Evolutionary conservation across 2,113 vertebrate species (phyloP), one percentile per base, ranked within the genome.

Genomic region (Phalacrocorax brasilianus): DNA sequence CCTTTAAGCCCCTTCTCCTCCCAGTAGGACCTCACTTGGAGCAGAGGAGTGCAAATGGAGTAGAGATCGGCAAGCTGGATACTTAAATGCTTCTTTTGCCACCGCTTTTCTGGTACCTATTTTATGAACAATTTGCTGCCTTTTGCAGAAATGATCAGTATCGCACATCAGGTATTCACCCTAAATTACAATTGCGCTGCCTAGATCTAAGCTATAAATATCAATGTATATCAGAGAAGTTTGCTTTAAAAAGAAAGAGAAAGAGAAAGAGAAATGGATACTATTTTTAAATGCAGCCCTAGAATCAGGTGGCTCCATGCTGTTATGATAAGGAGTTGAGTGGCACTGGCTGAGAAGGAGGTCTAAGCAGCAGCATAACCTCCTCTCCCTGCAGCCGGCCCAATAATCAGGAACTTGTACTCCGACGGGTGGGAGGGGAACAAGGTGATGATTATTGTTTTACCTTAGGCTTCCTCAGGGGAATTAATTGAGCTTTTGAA

Each of bases 391-490:
- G 68, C 72, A 89, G 62, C 56, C 9, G 2, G 61, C 65, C 68
- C 6, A 10, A 53, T 93, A 91, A 94, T 94, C 90, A 94, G 76
- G 72, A 88, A 81, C 53, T 73, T 68, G 70, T 85, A 70, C 61
- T 92, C 44, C 1, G 0, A 17, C 0, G 6, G 38, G 76, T 53
- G 27, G 83, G 83, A 93, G 50, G 52, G 67, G 40, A 92, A 14
- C 59, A 67, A 89, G 91, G 72, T 93, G 89, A 82, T 96, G 88
- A 95, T 97, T 95, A 91, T 89, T 96, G 89, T 94, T 97, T 95
- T 95, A 95, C 80, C 32, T 91, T 52, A 47, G 80, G 62, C 66
- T 94, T 89, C 80, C 84, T 63, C 23, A 6, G 68, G 56, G 56
- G 70, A 84, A 61, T 91, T 95, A 96, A 82, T 11, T 8, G 59